Evolutionary conservation across 1,140 invertebrate genomes (phyloP), one percentile per base, ranked within the genome.

Genomic region (Cryptotermes secundus): DNA sequence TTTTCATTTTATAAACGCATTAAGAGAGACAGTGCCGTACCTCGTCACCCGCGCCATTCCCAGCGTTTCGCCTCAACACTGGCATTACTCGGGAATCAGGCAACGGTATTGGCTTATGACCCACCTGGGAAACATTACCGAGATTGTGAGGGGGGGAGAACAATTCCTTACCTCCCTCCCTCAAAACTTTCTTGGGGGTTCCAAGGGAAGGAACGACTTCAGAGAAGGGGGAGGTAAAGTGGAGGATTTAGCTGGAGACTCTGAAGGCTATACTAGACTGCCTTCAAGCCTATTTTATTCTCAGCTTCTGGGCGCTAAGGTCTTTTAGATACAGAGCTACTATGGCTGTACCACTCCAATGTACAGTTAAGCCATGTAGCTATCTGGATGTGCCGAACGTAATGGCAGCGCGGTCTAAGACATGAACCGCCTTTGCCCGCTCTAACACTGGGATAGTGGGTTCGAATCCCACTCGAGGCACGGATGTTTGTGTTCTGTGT

Each of bases 51-150:
- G 12, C 38, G 38, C 12, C 4, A 38, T 38, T 6, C 12, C 38
- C 19, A 0, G 45, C 3, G 0, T 49, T 19, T 72, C 59, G 26
- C n/a, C 2, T 6, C 26, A 31, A 12, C 59, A 7, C 59, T 26
- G 59, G 6, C 31, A 31, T 10, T n/a, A 26, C 2, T 1, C 6
- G 26, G 9, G 31, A 49, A 49, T 49, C 26, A 26, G 35, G 22
- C 19, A 19, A 22, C 80, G 42, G 34, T 24, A 22, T 45, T n/a
- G 35, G 80, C 80, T 81, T 81, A 81, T 12, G 42, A n/a, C 80
- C 34, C 80, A 81, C 80, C 22, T 36, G 80, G 80, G 80, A 24
- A 81, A 35, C 80, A 35, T 81, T 81, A 81, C 80, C 35, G 19
- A 81, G 80, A 81, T 36, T 81, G 80, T 31, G 80, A 26, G 80